Base-by-base conservation (phyloP, 2,797 vertebrate species). In the Strix occidentalis region DNA sequence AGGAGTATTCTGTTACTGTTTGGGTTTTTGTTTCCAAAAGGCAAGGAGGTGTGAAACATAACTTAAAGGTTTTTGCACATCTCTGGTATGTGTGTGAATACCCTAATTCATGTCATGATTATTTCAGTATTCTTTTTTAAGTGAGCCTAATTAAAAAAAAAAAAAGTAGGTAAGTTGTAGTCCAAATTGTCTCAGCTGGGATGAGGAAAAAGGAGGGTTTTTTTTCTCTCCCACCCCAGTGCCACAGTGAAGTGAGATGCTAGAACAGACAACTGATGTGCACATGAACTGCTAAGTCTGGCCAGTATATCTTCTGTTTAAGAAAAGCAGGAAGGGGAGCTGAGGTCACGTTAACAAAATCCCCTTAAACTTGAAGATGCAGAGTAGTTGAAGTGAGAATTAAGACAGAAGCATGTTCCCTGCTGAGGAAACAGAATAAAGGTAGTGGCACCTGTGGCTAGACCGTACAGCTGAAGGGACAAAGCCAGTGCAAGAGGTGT, bases 11-110 rank as follows among this genome's bases (percentile, higher is more conserved):
- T 90, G 29, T 79, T 93, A 25, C 60, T 12, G 11, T 35, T 83
- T 18, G 19, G 48, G 4, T 5, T 69, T 82, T 69, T 64, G 53
- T 75, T 93, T 90, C 61, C 26, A 29, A 26, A 72, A 71, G 20
- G 26, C 50, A 13, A 0, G 0, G 66, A 69, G 54, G 63, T 20
- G 21, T 43, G 35, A 81, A 93, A 70, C 7, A 0, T 13, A 18
- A 33, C 23, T 58, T 63, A 21, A 64, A 68, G 84, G 61, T 45
- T 56, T 88, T 74, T 48, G n/a, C 29, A 18, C n/a, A 21, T 54
- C 21, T 85, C 64, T 76, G 41, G 15, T 50, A 2, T 31, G n/a
- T 21, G 65, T 72, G 10, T 16, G 56, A 89, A 35, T 43, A 20
- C 82, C 29, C 20, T 6, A 43, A 53, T 21, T 90, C 1, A 1